Evolutionary conservation across 2,888 invertebrate species (phyloP).

Genomic region (Chalcosyrphus nemorum): DNA sequence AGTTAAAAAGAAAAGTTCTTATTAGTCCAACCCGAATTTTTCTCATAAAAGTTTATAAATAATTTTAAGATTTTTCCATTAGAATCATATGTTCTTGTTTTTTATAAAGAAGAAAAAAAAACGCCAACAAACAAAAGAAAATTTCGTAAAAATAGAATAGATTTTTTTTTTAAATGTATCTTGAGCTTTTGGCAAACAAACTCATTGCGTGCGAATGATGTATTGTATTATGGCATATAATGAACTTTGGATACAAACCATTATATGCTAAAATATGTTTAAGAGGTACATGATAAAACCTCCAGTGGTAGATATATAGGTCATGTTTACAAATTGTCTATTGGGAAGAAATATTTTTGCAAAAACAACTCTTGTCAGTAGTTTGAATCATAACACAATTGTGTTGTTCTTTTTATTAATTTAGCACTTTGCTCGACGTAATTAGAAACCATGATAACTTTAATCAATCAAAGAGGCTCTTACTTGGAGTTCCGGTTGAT

Average conservation of each 20-base stretch:
- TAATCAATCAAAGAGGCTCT: neutral
- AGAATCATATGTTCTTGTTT: neutral
- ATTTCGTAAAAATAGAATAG: constrained; percentile 2
- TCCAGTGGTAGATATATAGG: neutral
- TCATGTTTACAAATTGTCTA: neutral
- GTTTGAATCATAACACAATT: too few relatives aligned
- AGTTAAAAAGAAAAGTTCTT: constrained; percentile 18
- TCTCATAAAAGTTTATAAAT: neutral
- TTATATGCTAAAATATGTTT: too few relatives aligned
- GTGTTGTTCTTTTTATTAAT: too few relatives aligned
- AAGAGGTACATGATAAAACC: too few relatives aligned
- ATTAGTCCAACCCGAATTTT: too few relatives aligned
- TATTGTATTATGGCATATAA: neutral
- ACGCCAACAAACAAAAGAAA: too few relatives aligned
- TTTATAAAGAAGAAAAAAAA: neutral
- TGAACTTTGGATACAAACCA: neutral
- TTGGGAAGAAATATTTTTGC: neutral
- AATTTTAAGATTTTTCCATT: neutral
- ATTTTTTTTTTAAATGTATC: neutral
- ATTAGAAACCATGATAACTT: too few relatives aligned
- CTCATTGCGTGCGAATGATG: too few relatives aligned
- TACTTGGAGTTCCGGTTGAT: neutral
- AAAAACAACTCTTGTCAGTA: neutral
- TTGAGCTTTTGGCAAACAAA: neutral
- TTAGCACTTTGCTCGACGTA: too few relatives aligned